Conservation (phyloP, 2,113 vertebrate species). For the Saiga tatarica region DNA sequence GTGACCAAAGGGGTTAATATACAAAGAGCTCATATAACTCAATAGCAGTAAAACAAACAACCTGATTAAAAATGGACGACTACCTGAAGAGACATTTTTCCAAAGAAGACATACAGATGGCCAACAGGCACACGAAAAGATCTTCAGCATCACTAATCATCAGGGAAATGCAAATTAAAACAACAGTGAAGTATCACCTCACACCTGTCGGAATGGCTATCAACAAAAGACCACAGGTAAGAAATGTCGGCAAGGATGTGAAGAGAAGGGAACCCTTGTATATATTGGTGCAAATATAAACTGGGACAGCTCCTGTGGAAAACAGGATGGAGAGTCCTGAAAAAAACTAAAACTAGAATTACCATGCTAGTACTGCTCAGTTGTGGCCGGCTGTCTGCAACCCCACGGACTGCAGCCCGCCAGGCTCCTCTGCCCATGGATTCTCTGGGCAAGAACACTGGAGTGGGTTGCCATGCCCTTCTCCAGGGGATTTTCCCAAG, state of each 20-base stretch:
- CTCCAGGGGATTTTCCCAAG: not conserved
- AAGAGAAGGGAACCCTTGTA: not conserved
- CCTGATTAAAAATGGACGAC: no score
- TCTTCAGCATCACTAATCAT: no score
- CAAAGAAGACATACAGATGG: no score
- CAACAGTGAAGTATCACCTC: not conserved
- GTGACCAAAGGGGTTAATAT: no score
- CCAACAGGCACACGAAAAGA: no score
- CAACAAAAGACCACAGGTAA: not conserved
- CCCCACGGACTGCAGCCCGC: rapidly evolving
- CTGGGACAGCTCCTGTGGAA: not conserved
- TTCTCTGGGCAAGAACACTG: not conserved
- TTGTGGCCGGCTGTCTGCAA: not conserved
- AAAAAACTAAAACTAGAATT: not conserved
- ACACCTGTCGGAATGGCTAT: not conserved
- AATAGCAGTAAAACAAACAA: no score
- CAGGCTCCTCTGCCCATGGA: not conserved
- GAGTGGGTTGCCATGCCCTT: not conserved
- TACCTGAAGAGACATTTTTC: no score
- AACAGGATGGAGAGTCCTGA: not conserved
- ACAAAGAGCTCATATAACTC: no score
- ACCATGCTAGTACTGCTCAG: not conserved
- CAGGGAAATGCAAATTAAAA: no score
- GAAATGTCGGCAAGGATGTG: not conserved
- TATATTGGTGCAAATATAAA: not conserved